phyloP scores from a whole-genome alignment of 2,888 invertebrate genomes.

The Tenthredo amoena region DNA sequence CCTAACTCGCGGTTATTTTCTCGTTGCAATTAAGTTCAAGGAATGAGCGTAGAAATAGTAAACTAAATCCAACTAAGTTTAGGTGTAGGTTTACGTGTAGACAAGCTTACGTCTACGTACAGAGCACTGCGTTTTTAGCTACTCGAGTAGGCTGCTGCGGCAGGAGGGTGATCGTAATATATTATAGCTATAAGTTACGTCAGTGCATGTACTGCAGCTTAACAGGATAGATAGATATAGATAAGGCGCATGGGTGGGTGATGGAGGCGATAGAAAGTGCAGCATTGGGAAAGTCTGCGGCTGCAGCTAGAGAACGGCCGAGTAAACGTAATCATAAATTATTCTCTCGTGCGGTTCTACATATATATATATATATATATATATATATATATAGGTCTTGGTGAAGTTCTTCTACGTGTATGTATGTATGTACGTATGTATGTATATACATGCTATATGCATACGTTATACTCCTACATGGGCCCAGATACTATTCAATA shows the following conservation, averaged over 20 bases:
- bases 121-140: conserved; percentile 52
- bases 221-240: conserved; percentile 43
- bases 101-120: conserved; percentile 58
- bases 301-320: conserved; percentile 63
- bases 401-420: neutral
- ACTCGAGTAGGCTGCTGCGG: conserved; percentile 56
- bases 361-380: too few relatives aligned
- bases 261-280: conserved; percentile 72
- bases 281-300: conserved; percentile 71
- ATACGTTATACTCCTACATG: neutral
- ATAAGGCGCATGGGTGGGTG: conserved; percentile 50
- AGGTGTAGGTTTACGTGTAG: neutral
- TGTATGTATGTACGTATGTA: neutral
- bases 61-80: conserved; percentile 49
- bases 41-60: conserved; percentile 57
- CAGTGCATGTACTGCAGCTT: conserved; percentile 13
- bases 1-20: conserved; percentile 64
- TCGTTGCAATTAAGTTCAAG: conserved; percentile 60
- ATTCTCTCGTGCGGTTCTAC: conserved; percentile 62
- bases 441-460: neutral
- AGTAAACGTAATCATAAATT: conserved; percentile 74
- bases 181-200: conserved; percentile 48
- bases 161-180: conserved; percentile 45
- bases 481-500: neutral
- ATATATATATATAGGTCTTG: too few relatives aligned